Evolutionary conservation across 2,113 vertebrate genomes (phyloP), one percentile per base, ranked within the genome.

Genomic region (Paedocypris sp.): DNA sequence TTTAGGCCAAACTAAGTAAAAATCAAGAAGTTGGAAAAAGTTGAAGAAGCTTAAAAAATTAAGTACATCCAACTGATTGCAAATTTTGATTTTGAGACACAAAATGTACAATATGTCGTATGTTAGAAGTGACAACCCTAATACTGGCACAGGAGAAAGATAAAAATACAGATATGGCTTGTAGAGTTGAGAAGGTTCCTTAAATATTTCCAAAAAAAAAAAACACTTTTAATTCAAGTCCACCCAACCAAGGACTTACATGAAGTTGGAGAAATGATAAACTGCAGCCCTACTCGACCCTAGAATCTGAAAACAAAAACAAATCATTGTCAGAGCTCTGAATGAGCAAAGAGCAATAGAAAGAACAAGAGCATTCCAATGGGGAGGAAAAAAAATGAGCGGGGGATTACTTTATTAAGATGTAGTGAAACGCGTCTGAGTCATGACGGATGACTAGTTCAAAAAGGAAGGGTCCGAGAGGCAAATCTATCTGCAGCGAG

Each of bases 351-450:
- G 69, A 80, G 78, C 78, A 72, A 66, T 67, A 74, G 75, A 66
- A 77, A 84, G 83, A 84, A 84, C 83, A 84, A 87, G 83, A 82
- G 82, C 83, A 87, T 85, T 87, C 85, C 85, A 77, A 22, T 54
- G 70, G 59, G 36, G 49, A 76, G 73, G 67, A 80, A n/a, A n/a
- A n/a, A 80, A 83, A 83, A 83, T 47, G 73, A 82, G 79, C 72
- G 76, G 77, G 75, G 76, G 77, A 82, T 83, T 80, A 81, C 79
- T 83, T 82, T 81, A 85, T 85, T 84, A 85, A 86, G 82, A 84
- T 82, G 76, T 83, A 85, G 80, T 83, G 82, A 82, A 85, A 84
- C 64, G 75, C 72, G 61, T 75, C 78, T 79, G 75, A 66, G 70
- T 73, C 62, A 69, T 85, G 83, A 87, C 81, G 73, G 79, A 85